Evolutionary conservation across 2,888 invertebrate species (phyloP).

Genomic region (Pocota personata): DNA sequence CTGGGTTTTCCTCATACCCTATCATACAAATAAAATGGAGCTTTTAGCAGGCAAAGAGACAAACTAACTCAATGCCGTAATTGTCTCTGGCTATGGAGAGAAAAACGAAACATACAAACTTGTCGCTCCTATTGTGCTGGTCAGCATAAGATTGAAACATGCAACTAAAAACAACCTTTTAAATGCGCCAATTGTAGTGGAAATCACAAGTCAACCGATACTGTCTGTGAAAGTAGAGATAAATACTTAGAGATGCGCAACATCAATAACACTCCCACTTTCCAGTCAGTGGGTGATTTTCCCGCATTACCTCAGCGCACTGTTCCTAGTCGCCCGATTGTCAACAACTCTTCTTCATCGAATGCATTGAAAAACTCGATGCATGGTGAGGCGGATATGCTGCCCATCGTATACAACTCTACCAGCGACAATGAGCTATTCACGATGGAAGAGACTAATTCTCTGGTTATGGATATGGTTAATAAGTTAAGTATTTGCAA

Average conservation of each 20-base stretch:
- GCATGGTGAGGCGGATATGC: neutral
- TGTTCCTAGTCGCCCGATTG: too few species aligned
- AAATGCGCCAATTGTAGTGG: neutral
- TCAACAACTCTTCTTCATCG: too few species aligned
- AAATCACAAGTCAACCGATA: neutral
- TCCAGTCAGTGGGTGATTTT: too few species aligned
- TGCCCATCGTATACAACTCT: neutral
- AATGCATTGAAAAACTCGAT: neutral
- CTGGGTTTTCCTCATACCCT: too few species aligned
- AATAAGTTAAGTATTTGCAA: neutral
- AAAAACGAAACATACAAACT: conserved; percentile 1
- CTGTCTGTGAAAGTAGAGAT: too few species aligned
- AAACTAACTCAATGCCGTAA: too few species aligned
- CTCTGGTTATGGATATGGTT: conserved; percentile 38
- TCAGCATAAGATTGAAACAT: neutral
- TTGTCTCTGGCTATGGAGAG: conserved; percentile 11
- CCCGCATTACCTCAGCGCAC: neutral
- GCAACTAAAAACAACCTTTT: neutral
- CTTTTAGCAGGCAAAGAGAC: too few species aligned
- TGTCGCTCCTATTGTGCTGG: conserved; percentile 1
- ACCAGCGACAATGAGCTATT: neutral
- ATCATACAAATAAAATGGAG: neutral
- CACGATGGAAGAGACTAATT: conserved; percentile 30
- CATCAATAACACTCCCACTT: too few species aligned
- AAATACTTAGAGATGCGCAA: too few species aligned